These are phyloP conservation scores for Paralinhomoeus sp. DNA, from an alignment of 2,888 invertebrate genomes.

Conservation along the genomic window DNA sequence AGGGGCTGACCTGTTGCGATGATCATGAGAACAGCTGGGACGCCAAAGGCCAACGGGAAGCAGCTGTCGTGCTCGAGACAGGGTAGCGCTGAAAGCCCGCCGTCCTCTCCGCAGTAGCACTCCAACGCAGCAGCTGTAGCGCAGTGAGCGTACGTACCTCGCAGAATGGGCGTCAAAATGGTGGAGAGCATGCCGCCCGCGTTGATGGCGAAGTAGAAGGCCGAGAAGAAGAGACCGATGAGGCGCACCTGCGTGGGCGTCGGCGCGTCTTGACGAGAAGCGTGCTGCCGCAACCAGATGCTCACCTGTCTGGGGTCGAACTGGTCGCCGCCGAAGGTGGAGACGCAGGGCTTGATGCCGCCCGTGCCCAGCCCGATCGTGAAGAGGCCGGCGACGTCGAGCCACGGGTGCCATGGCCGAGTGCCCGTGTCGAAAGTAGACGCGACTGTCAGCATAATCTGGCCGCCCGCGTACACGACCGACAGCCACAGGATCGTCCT, in stretches of 20 bases:
- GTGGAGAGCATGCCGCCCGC: constrained; percentile 63
- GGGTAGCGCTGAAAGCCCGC: constrained; percentile 2
- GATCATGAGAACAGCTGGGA: constrained; percentile 65
- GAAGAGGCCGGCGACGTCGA: too few relatives aligned
- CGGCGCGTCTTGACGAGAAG: too few relatives aligned
- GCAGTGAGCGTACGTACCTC: too few relatives aligned
- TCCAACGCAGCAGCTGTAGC: not conserved
- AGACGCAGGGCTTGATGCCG: too few relatives aligned
- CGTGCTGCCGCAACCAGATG: too few relatives aligned
- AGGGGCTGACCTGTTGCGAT: constrained; percentile 51
- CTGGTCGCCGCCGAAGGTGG: constrained; percentile 33
- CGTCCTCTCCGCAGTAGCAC: not conserved
- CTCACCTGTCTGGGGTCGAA: constrained; percentile 28
- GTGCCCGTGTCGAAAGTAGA: constrained; percentile 24
- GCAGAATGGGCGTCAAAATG: constrained; percentile 58
- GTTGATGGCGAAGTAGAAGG: constrained; percentile 83
- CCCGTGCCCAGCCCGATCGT: too few relatives aligned
- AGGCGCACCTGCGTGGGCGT: constrained; percentile 43
- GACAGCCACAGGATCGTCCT: constrained; percentile 68
- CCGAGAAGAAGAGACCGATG: constrained; percentile 62
- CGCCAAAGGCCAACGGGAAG: constrained; percentile 63
- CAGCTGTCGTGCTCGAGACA: constrained; percentile 39
- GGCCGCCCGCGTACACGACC: too few relatives aligned
- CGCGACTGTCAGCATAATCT: constrained; percentile 44
- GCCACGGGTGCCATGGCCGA: too few relatives aligned